Evolutionary conservation across 1,140 invertebrate genomes (phyloP).

Genomic region (Proctacanthus coquilletti): DNA sequence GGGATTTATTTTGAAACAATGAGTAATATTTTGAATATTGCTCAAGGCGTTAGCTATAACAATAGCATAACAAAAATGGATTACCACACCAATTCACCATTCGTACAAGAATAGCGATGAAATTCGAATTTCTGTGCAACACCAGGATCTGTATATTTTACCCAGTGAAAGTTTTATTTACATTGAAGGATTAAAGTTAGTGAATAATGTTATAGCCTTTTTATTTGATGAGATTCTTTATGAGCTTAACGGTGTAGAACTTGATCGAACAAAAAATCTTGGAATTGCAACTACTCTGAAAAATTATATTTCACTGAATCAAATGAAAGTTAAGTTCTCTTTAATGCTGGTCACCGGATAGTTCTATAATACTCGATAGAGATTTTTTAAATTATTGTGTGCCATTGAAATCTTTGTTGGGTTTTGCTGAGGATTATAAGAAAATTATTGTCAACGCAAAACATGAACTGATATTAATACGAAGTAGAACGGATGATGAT

Average conservation of each 20-base stretch:
- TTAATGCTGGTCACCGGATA: constrained; percentile 13
- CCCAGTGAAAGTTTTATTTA: constrained; percentile 19
- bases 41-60: no score
- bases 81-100: constrained; percentile 21
- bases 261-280: constrained; percentile 28
- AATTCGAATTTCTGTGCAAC: constrained; percentile 24
- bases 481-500: constrained; percentile 16
- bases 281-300: constrained; percentile 29
- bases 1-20: no score
- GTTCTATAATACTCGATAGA: constrained; percentile 6
- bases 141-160: constrained; percentile 26
- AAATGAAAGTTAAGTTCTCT: constrained; percentile 11
- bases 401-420: constrained; percentile 26
- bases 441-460: constrained; percentile 30
- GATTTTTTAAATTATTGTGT: constrained; percentile 25
- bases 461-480: constrained; percentile 31
- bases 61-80: constrained; percentile 25
- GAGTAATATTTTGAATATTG: no score
- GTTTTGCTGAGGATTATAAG: constrained; percentile 33
- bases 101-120: constrained; percentile 23
- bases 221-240: constrained; percentile 33
- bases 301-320: constrained; percentile 15
- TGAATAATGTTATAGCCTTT: constrained; percentile 26
- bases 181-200: constrained; percentile 18
- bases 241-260: constrained; percentile 29